A percentile compares a stretch with the other conserved stretches of the same genome.
Conservation (phyloP, 2,888 invertebrate genomes). For the Agriopis aurantiaria region DNA sequence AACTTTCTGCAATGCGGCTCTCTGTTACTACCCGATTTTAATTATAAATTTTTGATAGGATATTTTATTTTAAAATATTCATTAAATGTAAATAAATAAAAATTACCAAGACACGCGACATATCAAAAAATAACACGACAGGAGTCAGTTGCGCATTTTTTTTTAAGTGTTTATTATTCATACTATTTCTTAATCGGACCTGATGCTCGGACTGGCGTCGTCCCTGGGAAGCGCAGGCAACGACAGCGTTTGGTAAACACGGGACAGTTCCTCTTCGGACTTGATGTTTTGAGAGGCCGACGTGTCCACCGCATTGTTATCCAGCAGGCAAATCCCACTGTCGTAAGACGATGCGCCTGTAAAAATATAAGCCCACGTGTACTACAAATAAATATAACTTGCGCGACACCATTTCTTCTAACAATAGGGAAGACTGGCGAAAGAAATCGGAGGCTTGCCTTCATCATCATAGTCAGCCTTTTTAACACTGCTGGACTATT, state of each 20-base stretch:
- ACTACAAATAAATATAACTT: neutral
- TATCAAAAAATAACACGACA: no score
- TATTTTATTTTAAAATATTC: no score
- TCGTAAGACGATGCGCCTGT: conserved; percentile 72
- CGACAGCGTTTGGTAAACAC: conserved; percentile 75
- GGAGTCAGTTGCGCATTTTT: neutral
- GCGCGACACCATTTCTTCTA: neutral
- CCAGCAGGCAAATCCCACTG: conserved; percentile 69
- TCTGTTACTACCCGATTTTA: no score
- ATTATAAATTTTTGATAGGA: no score
- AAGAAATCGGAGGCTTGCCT: no score
- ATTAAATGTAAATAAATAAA: no score
- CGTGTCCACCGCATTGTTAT: conserved; percentile 62
- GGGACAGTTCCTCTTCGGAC: conserved; percentile 71
- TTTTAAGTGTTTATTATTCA: neutral
- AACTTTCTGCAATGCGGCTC: no score
- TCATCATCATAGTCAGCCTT: no score
- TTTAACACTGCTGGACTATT: no score
- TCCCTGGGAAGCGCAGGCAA: conserved; percentile 68
- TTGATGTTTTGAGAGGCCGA: conserved; percentile 66
- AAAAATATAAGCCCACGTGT: conserved; percentile 18
- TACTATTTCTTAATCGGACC: conserved; percentile 46
- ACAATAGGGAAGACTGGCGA: neutral
- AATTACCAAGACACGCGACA: no score
- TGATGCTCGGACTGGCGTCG: conserved; percentile 67